Percentiles rank a stretch among this genome's conserved stretches.
phyloP scores from a whole-genome alignment of 2,888 invertebrate species.

The Campoplex nolae region DNA sequence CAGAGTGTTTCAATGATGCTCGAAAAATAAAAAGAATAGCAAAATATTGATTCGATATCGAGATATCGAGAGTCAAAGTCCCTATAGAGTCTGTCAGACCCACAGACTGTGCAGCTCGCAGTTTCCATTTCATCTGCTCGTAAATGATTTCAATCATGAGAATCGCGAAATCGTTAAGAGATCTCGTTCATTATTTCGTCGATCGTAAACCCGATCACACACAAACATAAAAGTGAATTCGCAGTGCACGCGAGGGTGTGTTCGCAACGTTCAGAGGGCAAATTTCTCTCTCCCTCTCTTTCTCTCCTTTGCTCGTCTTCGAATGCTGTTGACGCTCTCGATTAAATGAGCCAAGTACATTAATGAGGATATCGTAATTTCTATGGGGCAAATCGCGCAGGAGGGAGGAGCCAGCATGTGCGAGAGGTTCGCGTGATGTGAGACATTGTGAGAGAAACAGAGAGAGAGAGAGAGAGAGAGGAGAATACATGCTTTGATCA shows the following conservation, averaged over 20 bases:
- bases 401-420: conserved; percentile 63
- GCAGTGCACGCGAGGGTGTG: conserved; percentile 41
- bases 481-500: conserved; percentile 53
- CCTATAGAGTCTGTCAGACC: neutral
- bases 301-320: neutral
- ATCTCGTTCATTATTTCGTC: conserved; percentile 29
- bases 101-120: neutral
- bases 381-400: conserved; percentile 38
- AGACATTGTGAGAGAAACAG: conserved; percentile 71
- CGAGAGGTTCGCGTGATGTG: conserved; percentile 71
- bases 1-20: no score
- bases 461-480: conserved; percentile 22
- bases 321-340: conserved; percentile 68
- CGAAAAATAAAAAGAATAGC: neutral
- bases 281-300: neutral
- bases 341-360: conserved; percentile 69
- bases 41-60: neutral
- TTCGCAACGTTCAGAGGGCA: conserved; percentile 61
- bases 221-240: neutral
- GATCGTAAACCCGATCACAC: conserved; percentile 35
- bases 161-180: conserved; percentile 25
- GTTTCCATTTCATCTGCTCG: neutral
- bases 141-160: neutral
- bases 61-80: neutral
- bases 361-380: conserved; percentile 71